A percentile compares a stretch with the other conserved stretches of the same genome.
These are phyloP conservation scores for Pygocentrus nattereri DNA, from an alignment of 2,797 vertebrate genomes.

Conservation along the genomic window DNA sequence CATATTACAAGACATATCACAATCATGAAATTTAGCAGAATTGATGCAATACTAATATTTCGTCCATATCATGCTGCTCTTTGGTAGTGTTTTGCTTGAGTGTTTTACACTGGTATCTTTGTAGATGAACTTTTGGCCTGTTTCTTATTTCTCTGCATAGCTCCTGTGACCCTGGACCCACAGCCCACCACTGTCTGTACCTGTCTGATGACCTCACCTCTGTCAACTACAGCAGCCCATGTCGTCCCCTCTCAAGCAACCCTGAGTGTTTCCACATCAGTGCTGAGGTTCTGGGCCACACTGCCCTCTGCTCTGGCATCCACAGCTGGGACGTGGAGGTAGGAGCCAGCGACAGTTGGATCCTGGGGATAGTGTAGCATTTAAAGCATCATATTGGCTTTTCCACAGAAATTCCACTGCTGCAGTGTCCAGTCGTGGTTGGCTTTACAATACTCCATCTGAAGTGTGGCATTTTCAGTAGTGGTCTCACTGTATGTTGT, in stretches of 20 bases:
- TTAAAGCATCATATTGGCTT: no score
- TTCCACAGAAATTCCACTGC: no score
- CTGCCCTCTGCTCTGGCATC: conserved; percentile 67
- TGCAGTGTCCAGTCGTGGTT: no score
- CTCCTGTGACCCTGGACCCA: conserved; percentile 79
- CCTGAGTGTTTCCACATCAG: conserved; percentile 80
- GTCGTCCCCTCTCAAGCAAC: conserved; percentile 71
- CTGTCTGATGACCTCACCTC: conserved; percentile 79
- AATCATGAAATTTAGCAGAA: no score
- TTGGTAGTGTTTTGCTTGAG: no score
- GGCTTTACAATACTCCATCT: no score
- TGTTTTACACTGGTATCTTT: not conserved
- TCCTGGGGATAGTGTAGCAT: conserved; percentile 80
- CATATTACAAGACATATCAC: no score
- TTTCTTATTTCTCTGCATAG: conserved; percentile 58
- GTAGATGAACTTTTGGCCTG: not conserved
- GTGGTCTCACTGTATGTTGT: no score
- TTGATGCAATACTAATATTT: no score
- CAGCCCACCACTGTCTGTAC: conserved; percentile 79
- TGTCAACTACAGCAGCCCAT: conserved; percentile 69
- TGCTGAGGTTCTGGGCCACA: conserved; percentile 75
- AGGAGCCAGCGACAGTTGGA: conserved; percentile 77
- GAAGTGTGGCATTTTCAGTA: no score
- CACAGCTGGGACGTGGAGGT: conserved; percentile 79
- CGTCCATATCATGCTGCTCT: no score